Conservation (phyloP, 2,113 vertebrate genomes). For the Anas platyrhynchos region DNA sequence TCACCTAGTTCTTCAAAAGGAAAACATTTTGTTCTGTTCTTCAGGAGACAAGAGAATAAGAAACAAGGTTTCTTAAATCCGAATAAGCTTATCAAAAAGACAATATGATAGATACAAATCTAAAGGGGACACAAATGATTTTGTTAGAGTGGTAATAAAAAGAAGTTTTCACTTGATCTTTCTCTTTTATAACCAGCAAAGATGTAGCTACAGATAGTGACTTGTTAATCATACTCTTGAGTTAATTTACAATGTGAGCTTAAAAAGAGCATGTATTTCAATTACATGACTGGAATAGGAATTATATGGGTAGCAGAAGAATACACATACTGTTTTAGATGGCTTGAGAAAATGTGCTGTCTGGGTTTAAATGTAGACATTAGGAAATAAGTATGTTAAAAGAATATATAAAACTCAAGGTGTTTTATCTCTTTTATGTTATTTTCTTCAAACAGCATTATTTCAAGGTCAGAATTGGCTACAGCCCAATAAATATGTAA, state of each 20-base stretch:
- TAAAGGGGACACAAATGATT: background rate
- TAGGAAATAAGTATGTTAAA: background rate
- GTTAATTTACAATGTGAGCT: conserved; percentile 7
- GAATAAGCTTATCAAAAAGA: background rate
- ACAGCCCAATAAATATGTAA: background rate
- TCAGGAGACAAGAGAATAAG: background rate
- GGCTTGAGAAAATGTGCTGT: background rate
- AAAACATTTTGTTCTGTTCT: background rate
- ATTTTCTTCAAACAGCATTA: background rate
- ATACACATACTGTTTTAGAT: background rate
- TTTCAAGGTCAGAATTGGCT: conserved; percentile 17
- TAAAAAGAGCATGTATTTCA: background rate
- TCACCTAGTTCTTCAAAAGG: background rate
- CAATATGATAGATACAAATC: background rate
- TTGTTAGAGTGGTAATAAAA: background rate
- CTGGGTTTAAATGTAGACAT: background rate
- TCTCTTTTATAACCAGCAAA: background rate
- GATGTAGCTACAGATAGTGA: background rate
- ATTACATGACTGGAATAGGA: background rate
- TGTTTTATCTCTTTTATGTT: background rate
- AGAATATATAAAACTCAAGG: background rate
- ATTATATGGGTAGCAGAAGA: background rate
- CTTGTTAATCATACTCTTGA: conserved; percentile 2
- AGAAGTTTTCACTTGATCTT: background rate
- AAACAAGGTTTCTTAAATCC: background rate